Conservation (phyloP, 2,113 vertebrate genomes). For the Thalassarche chlororhynchos region DNA sequence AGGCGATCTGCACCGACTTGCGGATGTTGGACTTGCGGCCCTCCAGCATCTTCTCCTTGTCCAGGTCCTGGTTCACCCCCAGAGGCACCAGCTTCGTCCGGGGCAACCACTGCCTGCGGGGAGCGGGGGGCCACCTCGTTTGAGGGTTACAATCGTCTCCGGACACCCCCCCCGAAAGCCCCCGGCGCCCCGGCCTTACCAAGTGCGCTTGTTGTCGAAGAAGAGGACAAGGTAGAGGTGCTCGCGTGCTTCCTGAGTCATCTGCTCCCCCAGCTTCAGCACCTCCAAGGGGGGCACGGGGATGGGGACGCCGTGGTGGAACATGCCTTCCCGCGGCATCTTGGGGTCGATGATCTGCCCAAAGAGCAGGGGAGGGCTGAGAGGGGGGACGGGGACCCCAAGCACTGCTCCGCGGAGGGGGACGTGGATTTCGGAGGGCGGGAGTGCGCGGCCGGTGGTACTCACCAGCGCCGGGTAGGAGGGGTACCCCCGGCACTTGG, state of each 20-base stretch:
- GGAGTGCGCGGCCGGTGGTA: neutral
- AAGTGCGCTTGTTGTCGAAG: slow-evolving; percentile 99
- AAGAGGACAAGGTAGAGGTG: slow-evolving; percentile 98
- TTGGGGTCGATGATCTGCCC: slow-evolving; percentile 96
- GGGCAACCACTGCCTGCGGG: slow-evolving; percentile 94
- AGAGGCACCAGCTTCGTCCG: slow-evolving; percentile 96
- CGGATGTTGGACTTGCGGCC: slow-evolving; percentile 98
- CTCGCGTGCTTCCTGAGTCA: slow-evolving; percentile 98
- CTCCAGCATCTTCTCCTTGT: slow-evolving; percentile 99
- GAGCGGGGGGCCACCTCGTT: slow-evolving; percentile 8
- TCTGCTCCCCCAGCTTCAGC: slow-evolving; percentile 97
- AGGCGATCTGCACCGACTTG: slow-evolving; percentile 97
- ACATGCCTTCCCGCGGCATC: slow-evolving; percentile 98
- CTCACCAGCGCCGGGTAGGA: slow-evolving; percentile 97
- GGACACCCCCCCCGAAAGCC: neutral
- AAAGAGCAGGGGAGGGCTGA: neutral
- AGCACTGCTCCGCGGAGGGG: fast-evolving
- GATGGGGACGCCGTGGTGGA: slow-evolving; percentile 95
- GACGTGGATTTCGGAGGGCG: fast-evolving
- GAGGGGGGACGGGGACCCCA: too few species aligned
- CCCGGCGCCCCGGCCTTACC: slow-evolving; percentile 76
- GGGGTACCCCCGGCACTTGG: slow-evolving; percentile 97
- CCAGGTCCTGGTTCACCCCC: slow-evolving; percentile 95
- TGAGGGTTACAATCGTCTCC: slow-evolving; percentile 27
- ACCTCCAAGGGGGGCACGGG: slow-evolving; percentile 96